Conservation (phyloP, 2,888 invertebrate genomes). For the Coenonympha arcania region DNA sequence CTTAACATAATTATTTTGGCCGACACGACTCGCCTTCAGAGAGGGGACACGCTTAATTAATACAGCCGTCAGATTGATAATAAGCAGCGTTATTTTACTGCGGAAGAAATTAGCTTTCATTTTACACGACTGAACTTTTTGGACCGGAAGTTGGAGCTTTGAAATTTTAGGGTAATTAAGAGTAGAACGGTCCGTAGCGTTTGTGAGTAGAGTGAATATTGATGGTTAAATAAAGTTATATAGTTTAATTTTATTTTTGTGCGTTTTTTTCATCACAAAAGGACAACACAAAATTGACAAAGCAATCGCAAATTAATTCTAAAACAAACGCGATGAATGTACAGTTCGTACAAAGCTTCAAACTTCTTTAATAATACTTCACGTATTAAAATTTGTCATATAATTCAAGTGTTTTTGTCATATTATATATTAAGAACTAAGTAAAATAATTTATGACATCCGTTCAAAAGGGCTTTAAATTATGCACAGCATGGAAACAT, state of each 20-base stretch:
- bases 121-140: background rate
- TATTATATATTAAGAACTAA: too few relatives aligned
- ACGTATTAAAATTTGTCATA: too few relatives aligned
- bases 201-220: too few relatives aligned
- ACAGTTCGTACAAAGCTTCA: too few relatives aligned
- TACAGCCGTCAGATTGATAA: slow-evolving; percentile 8
- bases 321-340: too few relatives aligned
- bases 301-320: too few relatives aligned
- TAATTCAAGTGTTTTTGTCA: too few relatives aligned
- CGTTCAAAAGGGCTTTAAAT: background rate
- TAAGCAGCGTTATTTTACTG: slow-evolving; percentile 1
- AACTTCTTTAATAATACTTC: too few relatives aligned
- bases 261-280: too few relatives aligned
- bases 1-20: slow-evolving; percentile 42
- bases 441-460: background rate
- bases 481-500: background rate
- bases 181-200: background rate
- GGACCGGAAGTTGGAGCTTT: background rate
- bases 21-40: slow-evolving; percentile 14
- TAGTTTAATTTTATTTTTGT: too few relatives aligned
- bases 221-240: too few relatives aligned
- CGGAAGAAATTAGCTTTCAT: slow-evolving; percentile 6
- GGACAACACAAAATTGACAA: too few relatives aligned
- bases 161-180: background rate
- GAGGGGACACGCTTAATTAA: slow-evolving; percentile 13